Conservation (phyloP, 2,797 vertebrate species). For the Anableps anableps region DNA sequence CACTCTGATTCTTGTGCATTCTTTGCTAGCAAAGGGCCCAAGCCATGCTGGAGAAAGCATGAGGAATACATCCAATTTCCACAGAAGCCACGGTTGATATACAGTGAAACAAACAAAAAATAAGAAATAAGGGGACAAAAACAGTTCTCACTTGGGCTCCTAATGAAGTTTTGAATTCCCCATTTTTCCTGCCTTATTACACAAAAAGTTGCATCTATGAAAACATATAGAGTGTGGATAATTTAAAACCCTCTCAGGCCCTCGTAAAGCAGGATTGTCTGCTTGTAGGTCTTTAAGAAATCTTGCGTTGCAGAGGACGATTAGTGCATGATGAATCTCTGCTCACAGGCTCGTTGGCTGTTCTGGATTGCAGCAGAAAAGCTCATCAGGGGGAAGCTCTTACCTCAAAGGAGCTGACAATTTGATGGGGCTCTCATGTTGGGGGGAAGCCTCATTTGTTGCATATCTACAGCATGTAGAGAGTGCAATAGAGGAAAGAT, state of each 20-base stretch:
- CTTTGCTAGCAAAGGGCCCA: conserved; percentile 7
- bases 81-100: conserved; percentile 31
- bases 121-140: conserved; percentile 23
- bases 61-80: conserved; percentile 66
- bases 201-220: conserved; percentile 21
- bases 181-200: conserved; percentile 24
- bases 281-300: conserved; percentile 58
- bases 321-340: conserved; percentile 61
- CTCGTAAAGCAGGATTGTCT: conserved; percentile 36
- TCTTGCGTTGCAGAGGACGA: conserved; percentile 49
- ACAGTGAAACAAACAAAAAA: conserved; percentile 4
- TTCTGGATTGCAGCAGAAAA: conserved; percentile 49
- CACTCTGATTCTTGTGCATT: conserved; percentile 25
- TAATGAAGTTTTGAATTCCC: conserved; percentile 68
- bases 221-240: conserved; percentile 46
- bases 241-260: conserved; percentile 47
- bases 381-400: conserved; percentile 45
- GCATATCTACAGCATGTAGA: conserved; percentile 28
- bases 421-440: conserved; percentile 41
- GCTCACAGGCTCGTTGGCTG: conserved; percentile 51
- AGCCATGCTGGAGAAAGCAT: conserved; percentile 29
- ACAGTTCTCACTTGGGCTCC: conserved; percentile 36
- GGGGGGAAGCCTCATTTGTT: conserved; percentile 44
- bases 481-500: conserved; percentile 11
- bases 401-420: conserved; percentile 43